These are phyloP conservation scores for Chloroclystis v-ata DNA, from an alignment of 2,888 invertebrate species.

Conservation along the genomic window DNA sequence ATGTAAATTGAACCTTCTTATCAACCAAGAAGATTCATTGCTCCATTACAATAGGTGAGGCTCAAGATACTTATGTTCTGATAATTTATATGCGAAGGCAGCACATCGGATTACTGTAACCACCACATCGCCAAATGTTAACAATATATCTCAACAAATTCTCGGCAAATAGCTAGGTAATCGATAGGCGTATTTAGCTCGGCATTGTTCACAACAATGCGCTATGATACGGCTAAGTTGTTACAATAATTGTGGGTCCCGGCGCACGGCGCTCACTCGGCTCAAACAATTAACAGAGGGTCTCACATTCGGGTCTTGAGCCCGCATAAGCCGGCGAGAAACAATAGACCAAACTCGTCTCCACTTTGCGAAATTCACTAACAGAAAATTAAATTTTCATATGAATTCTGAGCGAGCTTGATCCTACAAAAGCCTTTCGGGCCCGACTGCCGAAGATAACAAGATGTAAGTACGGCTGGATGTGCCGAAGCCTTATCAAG, in stretches of 20 bases:
- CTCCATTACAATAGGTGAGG: not conserved
- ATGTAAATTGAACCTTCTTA: not conserved
- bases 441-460: conserved; percentile 61
- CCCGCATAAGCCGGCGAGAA: conserved; percentile 66
- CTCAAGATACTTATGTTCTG: not conserved
- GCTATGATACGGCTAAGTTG: conserved; percentile 60
- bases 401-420: conserved; percentile 61
- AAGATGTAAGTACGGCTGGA: conserved; percentile 61
- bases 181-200: conserved; percentile 42
- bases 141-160: conserved; percentile 30
- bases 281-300: conserved; percentile 71
- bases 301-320: conserved; percentile 60
- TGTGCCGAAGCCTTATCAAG: conserved; percentile 58
- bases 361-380: conserved; percentile 65
- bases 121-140: not conserved
- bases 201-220: conserved; percentile 58
- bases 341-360: conserved; percentile 66
- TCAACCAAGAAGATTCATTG: not conserved
- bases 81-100: not conserved
- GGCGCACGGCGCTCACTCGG: conserved; percentile 63
- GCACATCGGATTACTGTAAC: not conserved
- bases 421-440: conserved; percentile 66
- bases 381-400: conserved; percentile 75
- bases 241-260: conserved; percentile 66
- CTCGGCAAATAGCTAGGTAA: conserved; percentile 40